Evolutionary conservation across 2,888 invertebrate species (phyloP).

Genomic region (Apamea sordens): DNA sequence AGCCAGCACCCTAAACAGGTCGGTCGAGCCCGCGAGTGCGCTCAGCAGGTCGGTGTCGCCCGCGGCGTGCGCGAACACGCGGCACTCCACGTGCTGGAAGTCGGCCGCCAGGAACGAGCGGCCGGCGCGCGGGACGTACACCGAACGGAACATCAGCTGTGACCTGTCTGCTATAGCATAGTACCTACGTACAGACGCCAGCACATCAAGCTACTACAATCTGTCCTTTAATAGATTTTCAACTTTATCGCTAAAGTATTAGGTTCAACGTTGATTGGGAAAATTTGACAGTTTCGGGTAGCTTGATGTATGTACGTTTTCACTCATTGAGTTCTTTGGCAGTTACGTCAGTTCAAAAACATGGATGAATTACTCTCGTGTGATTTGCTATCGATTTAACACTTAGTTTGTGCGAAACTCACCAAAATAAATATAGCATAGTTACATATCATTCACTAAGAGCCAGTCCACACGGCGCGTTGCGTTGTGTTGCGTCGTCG

Average conservation of each 20-base stretch:
- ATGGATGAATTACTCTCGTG: background rate
- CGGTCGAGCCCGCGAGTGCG: slow-evolving; percentile 73
- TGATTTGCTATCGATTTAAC: background rate
- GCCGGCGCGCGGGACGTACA: slow-evolving; percentile 79
- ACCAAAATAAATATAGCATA: background rate
- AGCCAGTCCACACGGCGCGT: no score
- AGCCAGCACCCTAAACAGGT: slow-evolving; percentile 84
- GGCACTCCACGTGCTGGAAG: slow-evolving; percentile 88
- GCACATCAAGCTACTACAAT: no score
- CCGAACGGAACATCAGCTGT: slow-evolving; percentile 77
- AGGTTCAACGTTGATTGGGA: no score
- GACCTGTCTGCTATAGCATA: slow-evolving; percentile 10
- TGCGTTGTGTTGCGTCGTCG: no score
- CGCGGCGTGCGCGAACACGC: slow-evolving; percentile 86
- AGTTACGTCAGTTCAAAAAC: background rate
- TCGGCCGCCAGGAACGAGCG: slow-evolving; percentile 83
- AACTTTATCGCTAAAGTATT: no score
- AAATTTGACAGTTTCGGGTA: no score
- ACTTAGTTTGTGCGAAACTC: background rate
- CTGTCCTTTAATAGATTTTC: no score
- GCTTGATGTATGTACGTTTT: no score
- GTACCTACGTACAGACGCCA: background rate
- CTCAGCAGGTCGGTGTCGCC: slow-evolving; percentile 75
- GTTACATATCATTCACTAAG: background rate
- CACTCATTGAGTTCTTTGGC: background rate